phyloP scores from a whole-genome alignment of 2,888 invertebrate genomes.

The Stenodema calcarata region DNA sequence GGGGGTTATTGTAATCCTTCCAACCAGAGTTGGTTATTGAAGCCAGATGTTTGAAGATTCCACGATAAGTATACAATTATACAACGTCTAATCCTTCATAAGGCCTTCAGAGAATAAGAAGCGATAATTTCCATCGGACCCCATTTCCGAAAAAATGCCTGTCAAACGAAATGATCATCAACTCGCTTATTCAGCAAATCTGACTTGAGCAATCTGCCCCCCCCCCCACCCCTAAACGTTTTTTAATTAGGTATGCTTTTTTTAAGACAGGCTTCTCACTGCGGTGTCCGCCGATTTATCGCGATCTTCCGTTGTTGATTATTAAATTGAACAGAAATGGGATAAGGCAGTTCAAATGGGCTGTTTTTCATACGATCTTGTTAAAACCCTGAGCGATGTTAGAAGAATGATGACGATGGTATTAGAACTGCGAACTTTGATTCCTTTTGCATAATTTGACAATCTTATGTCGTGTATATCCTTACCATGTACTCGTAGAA shows the following conservation, averaged over 20 bases:
- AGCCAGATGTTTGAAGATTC: no score
- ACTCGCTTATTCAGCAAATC: background rate
- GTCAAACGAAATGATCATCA: background rate
- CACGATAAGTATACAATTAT: no score
- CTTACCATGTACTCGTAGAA: constrained; percentile 79
- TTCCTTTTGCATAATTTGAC: background rate
- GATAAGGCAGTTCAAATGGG: background rate
- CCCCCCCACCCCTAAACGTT: background rate
- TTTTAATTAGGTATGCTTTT: background rate
- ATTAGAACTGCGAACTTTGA: background rate
- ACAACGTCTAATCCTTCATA: background rate
- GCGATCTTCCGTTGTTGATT: background rate
- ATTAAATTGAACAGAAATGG: background rate
- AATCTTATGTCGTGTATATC: background rate
- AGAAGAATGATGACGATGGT: background rate
- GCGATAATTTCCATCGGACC: background rate
- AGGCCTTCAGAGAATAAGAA: background rate
- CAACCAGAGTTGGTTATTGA: no score
- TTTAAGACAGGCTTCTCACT: background rate
- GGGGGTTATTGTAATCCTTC: no score
- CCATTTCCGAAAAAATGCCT: background rate
- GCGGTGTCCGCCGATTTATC: background rate
- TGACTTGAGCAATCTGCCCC: background rate
- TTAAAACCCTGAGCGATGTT: background rate
- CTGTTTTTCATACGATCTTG: background rate